These are phyloP conservation scores for Gnathonemus echidnorhynchus DNA, from an alignment of 2,113 vertebrate genomes.

Conservation along the genomic window DNA sequence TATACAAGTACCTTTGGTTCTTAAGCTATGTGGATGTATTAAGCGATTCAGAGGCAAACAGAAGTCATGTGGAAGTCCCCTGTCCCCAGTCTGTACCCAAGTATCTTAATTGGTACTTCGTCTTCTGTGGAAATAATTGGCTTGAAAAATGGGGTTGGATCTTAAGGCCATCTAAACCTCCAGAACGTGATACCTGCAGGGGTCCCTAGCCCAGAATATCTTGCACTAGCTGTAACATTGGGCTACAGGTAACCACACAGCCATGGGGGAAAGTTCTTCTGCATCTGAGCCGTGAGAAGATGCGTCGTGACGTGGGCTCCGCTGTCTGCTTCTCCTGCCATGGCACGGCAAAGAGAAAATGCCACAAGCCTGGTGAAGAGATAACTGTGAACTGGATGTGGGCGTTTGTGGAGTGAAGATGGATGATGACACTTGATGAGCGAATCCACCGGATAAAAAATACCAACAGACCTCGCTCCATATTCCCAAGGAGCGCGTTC, in stretches of 20 bases:
- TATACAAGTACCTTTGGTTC: not conserved
- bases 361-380: not conserved
- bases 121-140: not conserved
- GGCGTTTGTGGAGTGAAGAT: conserved; percentile 12
- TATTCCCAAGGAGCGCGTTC: conserved; percentile 18
- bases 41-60: not conserved
- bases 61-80: not conserved
- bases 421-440: conserved; percentile 15
- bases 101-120: conserved; percentile 6
- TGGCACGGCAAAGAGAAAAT: not conserved
- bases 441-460: conserved; percentile 1
- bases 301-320: not conserved
- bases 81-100: not conserved
- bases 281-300: not conserved
- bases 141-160: not conserved
- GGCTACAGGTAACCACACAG: not conserved
- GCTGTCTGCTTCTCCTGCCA: not conserved
- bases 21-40: not conserved
- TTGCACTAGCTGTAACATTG: not conserved
- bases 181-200: not conserved
- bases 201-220: not conserved
- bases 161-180: not conserved
- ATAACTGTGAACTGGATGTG: not conserved
- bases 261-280: not conserved
- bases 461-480: not conserved